Evolutionary conservation across 92 coral and sea anemone genomes (phyloP).

Genomic region (Parazoanthus darwini): DNA sequence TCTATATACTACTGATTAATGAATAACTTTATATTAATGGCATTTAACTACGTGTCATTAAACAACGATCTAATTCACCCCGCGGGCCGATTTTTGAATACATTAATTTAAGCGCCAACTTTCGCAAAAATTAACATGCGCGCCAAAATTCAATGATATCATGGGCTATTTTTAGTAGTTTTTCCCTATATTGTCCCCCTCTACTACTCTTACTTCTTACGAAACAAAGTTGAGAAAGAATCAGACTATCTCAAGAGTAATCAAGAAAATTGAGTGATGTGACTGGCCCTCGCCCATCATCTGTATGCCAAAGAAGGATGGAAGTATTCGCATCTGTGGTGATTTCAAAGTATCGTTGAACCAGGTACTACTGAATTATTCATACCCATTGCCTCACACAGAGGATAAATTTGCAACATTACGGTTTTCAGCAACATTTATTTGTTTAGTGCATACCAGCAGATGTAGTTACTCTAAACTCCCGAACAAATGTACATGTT

Average conservation of each 20-base stretch:
- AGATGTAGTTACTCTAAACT: no score
- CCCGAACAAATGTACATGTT: no score
- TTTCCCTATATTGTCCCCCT: no score
- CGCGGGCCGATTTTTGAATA: no score
- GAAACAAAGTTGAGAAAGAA: constrained; percentile 47
- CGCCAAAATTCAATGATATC: no score
- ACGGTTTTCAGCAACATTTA: constrained; percentile 60
- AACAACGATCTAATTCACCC: no score
- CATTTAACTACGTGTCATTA: no score
- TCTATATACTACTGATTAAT: no score
- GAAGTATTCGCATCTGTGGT: constrained; percentile 53
- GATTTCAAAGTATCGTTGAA: constrained; percentile 50
- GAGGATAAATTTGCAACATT: constrained; percentile 61
- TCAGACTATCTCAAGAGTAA: constrained; percentile 44
- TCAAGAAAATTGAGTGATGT: constrained; percentile 47
- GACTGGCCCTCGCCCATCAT: constrained; percentile 60
- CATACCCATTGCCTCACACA: constrained; percentile 51
- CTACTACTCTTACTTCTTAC: constrained; percentile 38
- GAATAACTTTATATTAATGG: no score
- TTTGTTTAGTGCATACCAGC: constrained; percentile 60
- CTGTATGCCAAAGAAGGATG: constrained; percentile 52
- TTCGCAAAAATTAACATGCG: no score
- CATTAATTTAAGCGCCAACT: no score
- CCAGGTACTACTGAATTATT: constrained; percentile 41
- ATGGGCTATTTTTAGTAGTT: no score